Conservation (phyloP, 1,140 invertebrate species). For the Marisa cornuarietis region DNA sequence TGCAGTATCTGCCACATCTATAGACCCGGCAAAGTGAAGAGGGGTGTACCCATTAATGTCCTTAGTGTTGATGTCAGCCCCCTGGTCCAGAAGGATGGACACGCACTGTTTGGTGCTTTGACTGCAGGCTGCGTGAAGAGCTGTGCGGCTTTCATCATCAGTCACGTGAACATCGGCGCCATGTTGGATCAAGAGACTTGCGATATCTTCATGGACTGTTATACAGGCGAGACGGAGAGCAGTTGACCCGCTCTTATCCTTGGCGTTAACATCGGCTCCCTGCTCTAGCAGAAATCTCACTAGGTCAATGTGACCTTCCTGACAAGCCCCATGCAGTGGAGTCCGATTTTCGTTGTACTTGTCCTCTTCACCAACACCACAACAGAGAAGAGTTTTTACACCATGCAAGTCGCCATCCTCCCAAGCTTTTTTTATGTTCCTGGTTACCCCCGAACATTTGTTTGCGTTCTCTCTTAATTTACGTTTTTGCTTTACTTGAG, state of each 20-base stretch:
- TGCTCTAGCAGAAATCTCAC: neutral
- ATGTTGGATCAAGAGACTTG: neutral
- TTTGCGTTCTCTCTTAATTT: neutral
- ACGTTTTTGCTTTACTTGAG: too few species aligned
- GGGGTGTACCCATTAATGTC: neutral
- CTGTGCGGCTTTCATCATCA: neutral
- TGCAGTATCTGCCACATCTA: neutral
- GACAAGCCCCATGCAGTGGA: neutral
- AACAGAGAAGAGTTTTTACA: too few species aligned
- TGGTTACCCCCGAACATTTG: neutral
- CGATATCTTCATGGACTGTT: neutral
- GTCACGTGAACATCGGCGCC: neutral
- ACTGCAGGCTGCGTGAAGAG: neutral
- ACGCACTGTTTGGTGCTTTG: neutral
- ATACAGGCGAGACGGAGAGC: neutral
- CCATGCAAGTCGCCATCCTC: too few species aligned
- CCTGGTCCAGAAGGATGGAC: neutral
- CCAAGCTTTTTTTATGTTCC: too few species aligned
- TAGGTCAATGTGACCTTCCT: neutral
- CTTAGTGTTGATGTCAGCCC: neutral
- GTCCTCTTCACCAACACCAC: neutral
- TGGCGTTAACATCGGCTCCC: slow-evolving; percentile 3
- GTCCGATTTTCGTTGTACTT: neutral
- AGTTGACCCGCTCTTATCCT: neutral
- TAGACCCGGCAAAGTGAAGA: neutral